These are phyloP conservation scores for Paedocypris micromegethes DNA, from an alignment of 2,797 vertebrate species.

Conservation along the genomic window DNA sequence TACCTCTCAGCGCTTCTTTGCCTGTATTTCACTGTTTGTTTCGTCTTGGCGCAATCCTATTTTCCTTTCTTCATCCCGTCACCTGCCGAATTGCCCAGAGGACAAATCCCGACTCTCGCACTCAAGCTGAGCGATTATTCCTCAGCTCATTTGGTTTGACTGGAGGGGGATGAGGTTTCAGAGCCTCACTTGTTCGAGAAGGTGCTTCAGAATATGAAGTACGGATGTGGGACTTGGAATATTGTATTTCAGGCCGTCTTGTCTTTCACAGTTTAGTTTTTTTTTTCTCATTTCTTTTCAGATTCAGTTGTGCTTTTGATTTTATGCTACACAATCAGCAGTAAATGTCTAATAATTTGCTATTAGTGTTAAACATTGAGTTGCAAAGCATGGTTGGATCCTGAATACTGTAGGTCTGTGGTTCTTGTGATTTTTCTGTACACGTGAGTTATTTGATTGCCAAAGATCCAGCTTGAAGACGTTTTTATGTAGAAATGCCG, in stretches of 20 bases:
- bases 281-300: too few species aligned
- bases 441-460: too few species aligned
- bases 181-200: conserved; percentile 42
- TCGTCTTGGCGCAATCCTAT: conserved; percentile 16
- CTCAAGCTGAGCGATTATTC: conserved; percentile 39
- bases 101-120: conserved; percentile 12
- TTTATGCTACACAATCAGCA: too few species aligned
- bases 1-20: neutral
- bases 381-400: too few species aligned
- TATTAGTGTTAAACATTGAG: too few species aligned
- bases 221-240: conserved; percentile 23
- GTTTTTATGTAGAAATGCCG: too few species aligned
- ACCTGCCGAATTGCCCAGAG: conserved; percentile 35
- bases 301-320: too few species aligned
- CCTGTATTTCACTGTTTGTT: neutral
- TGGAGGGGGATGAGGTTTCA: conserved; percentile 20
- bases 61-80: conserved; percentile 1
- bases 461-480: too few species aligned
- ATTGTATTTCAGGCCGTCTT: conserved; percentile 11
- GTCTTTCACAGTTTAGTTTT: conserved; percentile 1
- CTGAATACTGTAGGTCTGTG: too few species aligned
- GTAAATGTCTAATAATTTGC: too few species aligned
- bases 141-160: conserved; percentile 38
- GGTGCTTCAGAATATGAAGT: conserved; percentile 40
- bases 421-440: too few species aligned